These are phyloP conservation scores for Teinopalpus imperialis DNA, from an alignment of 2,888 invertebrate species.

Conservation along the genomic window DNA sequence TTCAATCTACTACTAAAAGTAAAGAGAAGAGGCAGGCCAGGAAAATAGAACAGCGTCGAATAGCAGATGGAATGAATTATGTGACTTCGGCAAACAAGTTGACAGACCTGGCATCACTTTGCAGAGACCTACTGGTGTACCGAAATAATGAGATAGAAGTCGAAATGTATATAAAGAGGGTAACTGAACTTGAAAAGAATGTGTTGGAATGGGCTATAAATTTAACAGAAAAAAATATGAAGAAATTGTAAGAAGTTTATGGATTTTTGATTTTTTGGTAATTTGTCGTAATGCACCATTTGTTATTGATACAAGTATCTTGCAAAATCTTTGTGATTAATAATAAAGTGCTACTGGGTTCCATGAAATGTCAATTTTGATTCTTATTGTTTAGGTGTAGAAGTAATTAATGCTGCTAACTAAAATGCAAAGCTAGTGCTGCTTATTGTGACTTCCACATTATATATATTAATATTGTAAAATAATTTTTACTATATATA, in stretches of 20 bases:
- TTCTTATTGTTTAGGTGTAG: too few species aligned
- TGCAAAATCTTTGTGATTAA: too few species aligned
- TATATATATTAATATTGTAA: too few species aligned
- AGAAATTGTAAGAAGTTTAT: slow-evolving; percentile 81
- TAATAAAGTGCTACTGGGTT: too few species aligned
- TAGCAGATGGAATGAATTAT: slow-evolving; percentile 81
- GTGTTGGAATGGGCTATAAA: slow-evolving; percentile 87
- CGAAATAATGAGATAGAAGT: slow-evolving; percentile 82
- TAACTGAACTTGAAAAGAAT: slow-evolving; percentile 78
- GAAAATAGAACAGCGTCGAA: slow-evolving; percentile 82
- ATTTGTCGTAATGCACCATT: too few species aligned
- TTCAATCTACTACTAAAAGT: slow-evolving; percentile 67
- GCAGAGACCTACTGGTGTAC: slow-evolving; percentile 84
- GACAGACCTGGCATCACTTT: slow-evolving; percentile 81
- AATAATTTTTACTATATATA: too few species aligned
- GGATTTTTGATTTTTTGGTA: too few species aligned
- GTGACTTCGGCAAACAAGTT: slow-evolving; percentile 84
- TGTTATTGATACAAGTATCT: too few species aligned
- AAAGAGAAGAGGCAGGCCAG: slow-evolving; percentile 84
- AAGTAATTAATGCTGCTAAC: too few species aligned
- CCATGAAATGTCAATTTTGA: too few species aligned
- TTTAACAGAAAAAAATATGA: slow-evolving; percentile 91
- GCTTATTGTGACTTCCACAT: too few species aligned
- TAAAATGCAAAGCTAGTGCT: too few species aligned
- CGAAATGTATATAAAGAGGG: slow-evolving; percentile 82